A percentile compares a stretch with the other conserved stretches of the same genome.
phyloP scores from a whole-genome alignment of 1,140 invertebrate genomes.

The Sycophila sp. region DNA sequence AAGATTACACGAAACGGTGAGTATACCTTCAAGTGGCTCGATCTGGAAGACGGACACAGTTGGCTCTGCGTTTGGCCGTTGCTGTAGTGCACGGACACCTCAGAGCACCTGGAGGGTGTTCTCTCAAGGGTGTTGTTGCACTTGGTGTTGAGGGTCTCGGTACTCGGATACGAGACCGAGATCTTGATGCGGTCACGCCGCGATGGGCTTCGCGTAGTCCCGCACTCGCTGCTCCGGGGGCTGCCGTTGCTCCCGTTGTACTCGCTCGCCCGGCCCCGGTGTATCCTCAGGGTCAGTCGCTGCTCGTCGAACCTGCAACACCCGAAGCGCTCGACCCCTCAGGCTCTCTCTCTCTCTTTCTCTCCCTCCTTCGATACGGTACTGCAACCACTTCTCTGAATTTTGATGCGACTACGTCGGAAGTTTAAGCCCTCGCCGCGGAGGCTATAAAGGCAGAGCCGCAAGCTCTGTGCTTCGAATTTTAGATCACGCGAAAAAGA shows the following conservation, averaged over 20 bases:
- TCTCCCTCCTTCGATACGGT: no score
- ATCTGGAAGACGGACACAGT: conserved; percentile 54
- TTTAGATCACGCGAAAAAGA: no score
- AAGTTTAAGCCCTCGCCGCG: no score
- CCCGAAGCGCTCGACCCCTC: conserved; percentile 70
- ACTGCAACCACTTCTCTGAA: no score
- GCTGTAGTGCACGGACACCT: conserved; percentile 59
- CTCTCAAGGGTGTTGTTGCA: conserved; percentile 62
- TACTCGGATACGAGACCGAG: conserved; percentile 83
- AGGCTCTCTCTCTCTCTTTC: conserved; percentile 43
- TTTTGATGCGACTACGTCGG: no score
- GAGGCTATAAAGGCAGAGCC: no score
- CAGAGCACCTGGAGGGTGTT: conserved; percentile 58
- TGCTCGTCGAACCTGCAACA: conserved; percentile 82
- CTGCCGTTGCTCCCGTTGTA: conserved; percentile 68
- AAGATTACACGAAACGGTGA: no score
- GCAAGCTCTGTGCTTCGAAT: no score
- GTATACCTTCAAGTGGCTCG: conserved; percentile 58
- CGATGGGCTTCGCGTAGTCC: conserved; percentile 61
- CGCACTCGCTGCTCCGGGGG: conserved; percentile 51
- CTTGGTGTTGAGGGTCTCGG: conserved; percentile 74
- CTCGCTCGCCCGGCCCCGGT: conserved; percentile 78
- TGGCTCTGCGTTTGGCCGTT: conserved; percentile 63
- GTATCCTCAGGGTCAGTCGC: conserved; percentile 89
- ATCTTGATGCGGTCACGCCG: conserved; percentile 81